A percentile compares a stretch with the other conserved stretches of the same genome.
Evolutionary conservation across 1,140 invertebrate genomes (phyloP).

Genomic region (Neodiprion fabricii): DNA sequence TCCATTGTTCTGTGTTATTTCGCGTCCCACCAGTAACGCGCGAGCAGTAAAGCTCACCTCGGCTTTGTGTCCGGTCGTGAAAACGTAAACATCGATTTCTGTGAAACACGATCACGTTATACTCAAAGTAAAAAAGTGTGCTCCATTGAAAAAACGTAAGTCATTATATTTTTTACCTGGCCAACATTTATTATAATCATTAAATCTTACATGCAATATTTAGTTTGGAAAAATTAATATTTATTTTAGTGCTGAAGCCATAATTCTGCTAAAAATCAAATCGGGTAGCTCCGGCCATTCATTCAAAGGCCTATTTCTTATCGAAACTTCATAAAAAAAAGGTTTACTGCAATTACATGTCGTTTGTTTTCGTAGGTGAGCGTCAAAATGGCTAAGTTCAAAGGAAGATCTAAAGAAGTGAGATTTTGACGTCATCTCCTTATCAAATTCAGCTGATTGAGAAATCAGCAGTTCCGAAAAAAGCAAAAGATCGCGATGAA

Average conservation of each 20-base stretch:
- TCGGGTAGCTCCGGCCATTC: no score
- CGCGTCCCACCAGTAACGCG: conserved; percentile 2
- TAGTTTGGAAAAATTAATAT: neutral
- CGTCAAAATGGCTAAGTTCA: no score
- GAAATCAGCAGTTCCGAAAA: conserved; percentile 14
- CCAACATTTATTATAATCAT: conserved; percentile 14
- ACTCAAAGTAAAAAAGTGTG: conserved; percentile 3
- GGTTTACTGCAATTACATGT: no score
- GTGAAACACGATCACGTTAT: neutral
- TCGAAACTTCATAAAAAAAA: no score
- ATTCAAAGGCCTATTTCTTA: no score
- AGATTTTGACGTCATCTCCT: conserved; percentile 17
- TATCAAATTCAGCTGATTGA: conserved; percentile 12
- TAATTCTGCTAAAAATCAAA: no score
- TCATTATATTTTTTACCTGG: conserved; percentile 11
- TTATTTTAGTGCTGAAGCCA: no score
- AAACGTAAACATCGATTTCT: conserved; percentile 2
- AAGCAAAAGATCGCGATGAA: conserved; percentile 2
- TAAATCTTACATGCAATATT: neutral
- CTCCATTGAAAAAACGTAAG: conserved; percentile 15
- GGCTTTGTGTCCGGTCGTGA: conserved; percentile 8
- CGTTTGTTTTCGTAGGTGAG: no score
- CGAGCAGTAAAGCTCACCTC: conserved; percentile 1
- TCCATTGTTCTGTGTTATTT: neutral
- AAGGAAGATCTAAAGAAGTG: neutral